Evolutionary conservation across 2,797 vertebrate genomes (phyloP), one percentile per base, ranked within the genome.

Genomic region (Propithecus deckenii): DNA sequence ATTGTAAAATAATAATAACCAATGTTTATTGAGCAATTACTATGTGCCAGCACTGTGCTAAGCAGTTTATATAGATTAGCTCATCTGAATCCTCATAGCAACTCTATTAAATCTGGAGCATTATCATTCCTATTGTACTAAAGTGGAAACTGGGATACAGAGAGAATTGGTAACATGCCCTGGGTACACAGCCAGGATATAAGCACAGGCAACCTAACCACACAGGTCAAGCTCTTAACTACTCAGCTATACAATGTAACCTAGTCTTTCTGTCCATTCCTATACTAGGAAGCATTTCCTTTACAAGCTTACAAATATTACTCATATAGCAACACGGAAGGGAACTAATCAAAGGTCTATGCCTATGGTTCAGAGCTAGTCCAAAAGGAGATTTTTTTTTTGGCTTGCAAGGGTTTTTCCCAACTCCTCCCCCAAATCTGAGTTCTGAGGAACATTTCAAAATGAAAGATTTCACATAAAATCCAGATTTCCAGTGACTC

Each of bases 371-470:
- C 63, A 86, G 65, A 95, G 46, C 14, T 78, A n/a, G 32, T 63
- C 9, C 35, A 22, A 91, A 79, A 72, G 23, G 46, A 74, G 61
- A 1, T 48, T 85, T 71, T 13, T 69, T 71, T 55, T 85, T 71
- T 72, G 75, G 76, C 17, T 76, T 85, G 28, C 10, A 69, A 7
- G 8, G 86, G 57, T 92, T 75, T 89, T 91, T 46, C n/a, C 57
- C 35, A 94, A 65, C 17, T 71, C 46, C 41, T 67, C 35, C 20
- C 13, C 28, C 30, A 46, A 74, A 87, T 76, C 18, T 95, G 79
- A 91, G 84, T 74, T 86, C 78, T 91, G 43, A 81, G 48, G 80
- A 76, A 71, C 3, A 89, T 92, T 84, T 85, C 65, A 94, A 94
- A 96, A 46, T 43, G 5, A 87, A 94, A 75, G 11, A 71, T 69